Percentiles rank a stretch among this genome's conserved stretches.
These are phyloP conservation scores for Papilio demoleus DNA, from an alignment of 2,888 invertebrate genomes.

Conservation along the genomic window DNA sequence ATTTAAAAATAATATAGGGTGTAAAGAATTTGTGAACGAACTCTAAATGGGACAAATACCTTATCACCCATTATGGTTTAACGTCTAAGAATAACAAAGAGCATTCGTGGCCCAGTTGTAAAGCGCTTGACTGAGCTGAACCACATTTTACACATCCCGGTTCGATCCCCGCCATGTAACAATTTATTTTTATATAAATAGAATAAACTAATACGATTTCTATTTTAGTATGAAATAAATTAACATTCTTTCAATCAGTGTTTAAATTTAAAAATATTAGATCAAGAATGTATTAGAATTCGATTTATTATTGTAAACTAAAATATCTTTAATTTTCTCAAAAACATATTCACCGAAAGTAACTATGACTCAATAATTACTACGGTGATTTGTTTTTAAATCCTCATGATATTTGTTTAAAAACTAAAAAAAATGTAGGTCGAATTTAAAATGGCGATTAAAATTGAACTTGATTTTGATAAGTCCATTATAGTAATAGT, in stretches of 20 bases:
- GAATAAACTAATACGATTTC: slow-evolving; percentile 9
- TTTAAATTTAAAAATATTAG: slow-evolving; percentile 18
- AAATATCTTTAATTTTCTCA: not conserved
- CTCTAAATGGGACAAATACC: slow-evolving; percentile 6
- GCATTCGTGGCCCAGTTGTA: too few species aligned
- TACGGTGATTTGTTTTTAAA: not conserved
- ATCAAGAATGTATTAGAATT: too few species aligned
- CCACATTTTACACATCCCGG: too few species aligned
- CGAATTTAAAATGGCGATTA: not conserved
- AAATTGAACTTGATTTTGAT: not conserved
- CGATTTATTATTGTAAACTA: too few species aligned
- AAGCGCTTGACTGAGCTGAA: too few species aligned
- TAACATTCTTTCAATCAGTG: slow-evolving; percentile 19
- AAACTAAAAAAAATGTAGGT: not conserved
- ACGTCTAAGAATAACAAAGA: not conserved
- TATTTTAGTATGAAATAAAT: slow-evolving; percentile 29
- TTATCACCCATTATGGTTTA: not conserved
- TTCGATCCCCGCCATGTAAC: too few species aligned
- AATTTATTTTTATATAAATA: too few species aligned
- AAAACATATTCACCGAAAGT: not conserved
- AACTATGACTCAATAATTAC: not conserved
- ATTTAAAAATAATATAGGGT: slow-evolving; percentile 6
- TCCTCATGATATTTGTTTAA: not conserved
- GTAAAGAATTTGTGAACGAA: not conserved
- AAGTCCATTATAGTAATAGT: slow-evolving; percentile 16